Evolutionary conservation across 2,888 invertebrate genomes (phyloP).

Genomic region (Lypha dubia): DNA sequence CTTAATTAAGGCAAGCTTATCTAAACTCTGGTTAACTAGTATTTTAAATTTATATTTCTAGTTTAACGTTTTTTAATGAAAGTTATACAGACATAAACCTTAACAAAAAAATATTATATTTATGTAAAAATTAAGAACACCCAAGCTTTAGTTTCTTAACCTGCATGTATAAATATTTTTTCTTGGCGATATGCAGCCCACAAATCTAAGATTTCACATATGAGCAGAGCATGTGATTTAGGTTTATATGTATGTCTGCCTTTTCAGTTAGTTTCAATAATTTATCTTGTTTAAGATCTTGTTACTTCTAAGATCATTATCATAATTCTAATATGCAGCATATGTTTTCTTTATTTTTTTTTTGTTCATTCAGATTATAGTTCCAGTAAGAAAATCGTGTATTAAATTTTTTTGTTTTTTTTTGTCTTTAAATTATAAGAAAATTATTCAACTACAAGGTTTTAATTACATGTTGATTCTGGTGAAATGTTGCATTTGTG

Average conservation of each 20-base stretch:
- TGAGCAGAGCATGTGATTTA: slow-evolving; percentile 47
- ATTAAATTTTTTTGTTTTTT: not conserved
- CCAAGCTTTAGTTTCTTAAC: slow-evolving; percentile 3
- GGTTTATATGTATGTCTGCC: not conserved
- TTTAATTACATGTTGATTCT: slow-evolving; percentile 67
- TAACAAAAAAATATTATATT: not conserved
- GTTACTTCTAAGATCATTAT: slow-evolving; percentile 68
- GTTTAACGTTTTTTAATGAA: not conserved
- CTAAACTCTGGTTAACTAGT: not conserved
- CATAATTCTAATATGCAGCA: slow-evolving; percentile 62
- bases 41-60: not conserved
- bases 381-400: slow-evolving; percentile 30
- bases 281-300: slow-evolving; percentile 69
- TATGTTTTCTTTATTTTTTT: not conserved
- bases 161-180: slow-evolving; percentile 39
- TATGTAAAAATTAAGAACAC: not conserved
- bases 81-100: not conserved
- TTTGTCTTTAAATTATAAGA: slow-evolving; percentile 58
- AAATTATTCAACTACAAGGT: slow-evolving; percentile 54
- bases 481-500: slow-evolving; percentile 51
- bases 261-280: slow-evolving; percentile 36
- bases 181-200: not conserved
- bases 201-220: slow-evolving; percentile 19
- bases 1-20: not conserved
- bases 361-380: not conserved